Base-by-base conservation (phyloP, 2,888 invertebrate species). In the Neuroscelio doddi region DNA sequence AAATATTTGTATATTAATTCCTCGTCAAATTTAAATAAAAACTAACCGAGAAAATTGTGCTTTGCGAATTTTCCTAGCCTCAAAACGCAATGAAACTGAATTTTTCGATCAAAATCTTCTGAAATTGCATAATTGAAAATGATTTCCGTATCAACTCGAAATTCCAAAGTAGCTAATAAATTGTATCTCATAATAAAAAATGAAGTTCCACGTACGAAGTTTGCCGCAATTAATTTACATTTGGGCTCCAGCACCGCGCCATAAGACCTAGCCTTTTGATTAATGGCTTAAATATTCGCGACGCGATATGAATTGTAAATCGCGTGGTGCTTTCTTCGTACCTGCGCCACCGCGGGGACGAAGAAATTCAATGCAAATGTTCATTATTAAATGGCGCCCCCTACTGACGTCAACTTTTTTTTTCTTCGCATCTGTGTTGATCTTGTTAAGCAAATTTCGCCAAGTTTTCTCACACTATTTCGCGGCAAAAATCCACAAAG, bases 241-340 rank as follows among this genome's bases (percentile, higher is more conserved):
- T 74, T 68, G 72, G 57, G 64, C 36, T 64, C 66, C 66, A 64
- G 52, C 61, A 57, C 30, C 50, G 30, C 47, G 45, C 30, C 16
- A 10, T 47, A 38, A 46, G 27, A 45, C 61, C 51, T 15, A 53
- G n/a, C 65, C 69, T 66, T 76, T 78, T 80, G 80, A 80, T 80
- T 80, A 80, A 80, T 80, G 78, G 75, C 68, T 78, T 75, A 77
- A 80, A 80, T 80, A 80, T 80, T 78, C 76, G 65, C 69, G 59
- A 69, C 65, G 68, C 72, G 74, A 76, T 80, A 80, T 80, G 79
- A 80, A 80, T 80, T 80, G 80, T 79, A 80, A 79, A 80, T 80
- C 15, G 8, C 14, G 16, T 30, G 4, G 9, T 5, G 9, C 39
- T 39, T 39, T 39, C 39, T 36, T 41, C n/a, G n/a, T 36, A 21